phyloP scores from a whole-genome alignment of 2,797 vertebrate genomes.

The Sciaenops ocellatus region DNA sequence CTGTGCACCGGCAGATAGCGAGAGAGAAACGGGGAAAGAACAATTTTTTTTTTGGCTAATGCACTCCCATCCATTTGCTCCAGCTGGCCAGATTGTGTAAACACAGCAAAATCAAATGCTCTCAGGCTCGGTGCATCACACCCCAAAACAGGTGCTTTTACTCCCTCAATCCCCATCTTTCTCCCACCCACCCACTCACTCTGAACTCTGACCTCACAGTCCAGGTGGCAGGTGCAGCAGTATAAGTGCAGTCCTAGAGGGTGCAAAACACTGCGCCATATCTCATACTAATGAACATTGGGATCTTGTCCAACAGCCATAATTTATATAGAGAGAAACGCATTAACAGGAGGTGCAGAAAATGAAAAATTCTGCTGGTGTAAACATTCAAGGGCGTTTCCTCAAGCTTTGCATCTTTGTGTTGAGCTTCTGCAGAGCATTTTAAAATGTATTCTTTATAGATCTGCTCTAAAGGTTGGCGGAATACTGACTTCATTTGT shows the following conservation, averaged over 20 bases:
- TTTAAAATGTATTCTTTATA: not conserved
- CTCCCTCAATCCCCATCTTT: conserved; percentile 51
- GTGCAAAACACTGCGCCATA: conserved; percentile 25
- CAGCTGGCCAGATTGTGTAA: conserved; percentile 71
- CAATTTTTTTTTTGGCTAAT: conserved; percentile 54
- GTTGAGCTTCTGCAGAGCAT: not conserved
- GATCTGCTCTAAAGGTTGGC: not conserved
- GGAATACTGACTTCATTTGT: not conserved
- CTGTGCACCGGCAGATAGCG: conserved; percentile 17
- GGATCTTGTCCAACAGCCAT: conserved; percentile 42
- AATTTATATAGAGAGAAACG: conserved; percentile 35
- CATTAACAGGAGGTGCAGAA: conserved; percentile 53
- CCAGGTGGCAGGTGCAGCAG: conserved; percentile 74
- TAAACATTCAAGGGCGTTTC: conserved; percentile 43
- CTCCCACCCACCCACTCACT: conserved; percentile 52
- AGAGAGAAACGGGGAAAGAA: conserved; percentile 16
- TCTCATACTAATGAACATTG: conserved; percentile 40
- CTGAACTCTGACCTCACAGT: conserved; percentile 58
- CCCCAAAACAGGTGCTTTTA: conserved; percentile 76
- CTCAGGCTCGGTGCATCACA: conserved; percentile 50
- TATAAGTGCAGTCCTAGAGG: conserved; percentile 16
- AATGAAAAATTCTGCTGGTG: conserved; percentile 29
- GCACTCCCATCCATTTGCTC: conserved; percentile 50
- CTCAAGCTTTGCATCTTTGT: conserved; percentile 22
- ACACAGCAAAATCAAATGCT: conserved; percentile 60